Evolutionary conservation across 2,113 vertebrate genomes (phyloP).

Genomic region (Istiophorus platypterus): DNA sequence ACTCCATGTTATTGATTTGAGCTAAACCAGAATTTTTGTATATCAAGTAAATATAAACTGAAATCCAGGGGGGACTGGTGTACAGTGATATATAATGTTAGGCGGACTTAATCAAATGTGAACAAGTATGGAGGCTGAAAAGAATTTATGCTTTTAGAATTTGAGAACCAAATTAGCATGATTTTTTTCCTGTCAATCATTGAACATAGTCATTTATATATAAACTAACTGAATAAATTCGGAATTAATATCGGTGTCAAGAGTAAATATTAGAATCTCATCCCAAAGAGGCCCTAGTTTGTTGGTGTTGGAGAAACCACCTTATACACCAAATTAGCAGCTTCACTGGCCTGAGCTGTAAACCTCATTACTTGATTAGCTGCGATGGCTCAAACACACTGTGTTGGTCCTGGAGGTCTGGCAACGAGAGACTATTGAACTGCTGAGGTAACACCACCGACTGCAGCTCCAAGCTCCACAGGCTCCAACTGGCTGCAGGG

Average conservation of each 20-base stretch:
- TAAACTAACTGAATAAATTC: background rate
- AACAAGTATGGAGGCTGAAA: too few relatives aligned
- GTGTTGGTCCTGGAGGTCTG: background rate
- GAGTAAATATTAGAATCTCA: background rate
- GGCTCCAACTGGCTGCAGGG: slow-evolving; percentile 15
- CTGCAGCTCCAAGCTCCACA: slow-evolving; percentile 21
- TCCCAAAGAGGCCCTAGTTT: background rate
- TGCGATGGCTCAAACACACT: background rate
- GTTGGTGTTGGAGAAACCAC: background rate
- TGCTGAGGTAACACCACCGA: slow-evolving; percentile 28
- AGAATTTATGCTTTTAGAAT: too few relatives aligned
- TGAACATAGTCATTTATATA: background rate
- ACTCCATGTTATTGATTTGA: too few relatives aligned
- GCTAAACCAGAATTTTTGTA: too few relatives aligned
- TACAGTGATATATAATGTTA: too few relatives aligned
- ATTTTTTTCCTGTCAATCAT: too few relatives aligned
- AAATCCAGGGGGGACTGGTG: too few relatives aligned
- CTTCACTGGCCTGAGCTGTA: slow-evolving; percentile 17
- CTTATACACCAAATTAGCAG: slow-evolving; percentile 11
- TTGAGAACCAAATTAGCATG: too few relatives aligned
- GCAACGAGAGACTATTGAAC: slow-evolving; percentile 40
- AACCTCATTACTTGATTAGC: slow-evolving; percentile 44
- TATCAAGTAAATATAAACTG: too few relatives aligned
- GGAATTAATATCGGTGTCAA: background rate
- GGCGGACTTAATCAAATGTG: too few relatives aligned